A percentile compares a stretch with the other conserved stretches of the same genome.
Conservation (phyloP, 1,140 invertebrate species). For the Drosophila saltans region DNA sequence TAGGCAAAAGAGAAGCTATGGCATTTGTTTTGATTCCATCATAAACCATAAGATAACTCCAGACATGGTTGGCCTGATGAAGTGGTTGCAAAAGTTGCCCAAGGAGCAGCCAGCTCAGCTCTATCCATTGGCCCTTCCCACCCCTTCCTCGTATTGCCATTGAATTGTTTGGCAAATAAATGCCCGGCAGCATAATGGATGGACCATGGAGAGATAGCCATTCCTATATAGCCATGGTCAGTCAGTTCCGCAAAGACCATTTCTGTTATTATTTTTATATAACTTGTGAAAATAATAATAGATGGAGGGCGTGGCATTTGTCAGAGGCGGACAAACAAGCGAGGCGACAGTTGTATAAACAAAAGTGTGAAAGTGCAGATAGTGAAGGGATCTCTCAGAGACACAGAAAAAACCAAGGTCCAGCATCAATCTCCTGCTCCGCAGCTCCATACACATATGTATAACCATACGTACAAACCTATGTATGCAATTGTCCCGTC, state of each 20-base stretch:
- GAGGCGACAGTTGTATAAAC: slow-evolving; percentile 76
- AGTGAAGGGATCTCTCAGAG: slow-evolving; percentile 49
- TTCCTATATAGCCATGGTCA: slow-evolving; percentile 6
- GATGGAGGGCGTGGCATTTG: slow-evolving; percentile 35
- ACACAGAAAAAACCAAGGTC: slow-evolving; percentile 18
- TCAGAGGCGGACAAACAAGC: slow-evolving; percentile 18
- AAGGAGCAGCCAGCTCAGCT: slow-evolving; percentile 47
- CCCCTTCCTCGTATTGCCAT: slow-evolving; percentile 1
- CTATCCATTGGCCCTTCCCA: slow-evolving; percentile 22
- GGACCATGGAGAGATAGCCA: slow-evolving; percentile 46
- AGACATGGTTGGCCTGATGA: slow-evolving; percentile 66
- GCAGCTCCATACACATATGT: slow-evolving; percentile 20
- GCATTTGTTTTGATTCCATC: slow-evolving; percentile 81
- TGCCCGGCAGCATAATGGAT: slow-evolving; percentile 76
- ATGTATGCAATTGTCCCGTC: slow-evolving; percentile 50
- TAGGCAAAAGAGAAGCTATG: slow-evolving; percentile 34
- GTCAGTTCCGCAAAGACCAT: slow-evolving; percentile 24
- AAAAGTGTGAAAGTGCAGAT: slow-evolving; percentile 80
- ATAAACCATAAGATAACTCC: slow-evolving; percentile 77
- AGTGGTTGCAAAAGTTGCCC: slow-evolving; percentile 66
- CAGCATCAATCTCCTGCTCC: slow-evolving; percentile 15
- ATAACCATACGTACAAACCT: background rate
- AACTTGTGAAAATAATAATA: slow-evolving; percentile 81
- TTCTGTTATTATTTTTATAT: slow-evolving; percentile 78
- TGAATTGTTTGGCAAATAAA: slow-evolving; percentile 81